Conservation (phyloP, 2,888 invertebrate species). For the Oeneis ivallda region DNA sequence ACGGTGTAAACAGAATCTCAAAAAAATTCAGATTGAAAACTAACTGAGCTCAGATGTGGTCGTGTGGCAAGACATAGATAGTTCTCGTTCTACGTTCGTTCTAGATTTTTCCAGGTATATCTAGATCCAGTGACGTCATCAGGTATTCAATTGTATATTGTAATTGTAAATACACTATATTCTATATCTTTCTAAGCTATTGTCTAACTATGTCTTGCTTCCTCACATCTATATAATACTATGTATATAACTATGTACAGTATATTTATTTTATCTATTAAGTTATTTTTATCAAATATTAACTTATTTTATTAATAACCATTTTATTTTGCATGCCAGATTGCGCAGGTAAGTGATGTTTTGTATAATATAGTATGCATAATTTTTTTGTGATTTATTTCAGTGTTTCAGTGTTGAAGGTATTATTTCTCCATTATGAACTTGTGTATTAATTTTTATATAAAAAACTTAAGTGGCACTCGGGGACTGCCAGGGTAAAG, state of each 20-base stretch:
- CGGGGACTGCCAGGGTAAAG: too few relatives aligned
- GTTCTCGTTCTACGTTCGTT: conserved; percentile 47
- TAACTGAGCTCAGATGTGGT: conserved; percentile 79
- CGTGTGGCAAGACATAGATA: conserved; percentile 78
- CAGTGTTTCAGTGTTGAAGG: neutral
- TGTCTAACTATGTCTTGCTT: conserved; percentile 81
- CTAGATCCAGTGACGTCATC: conserved; percentile 50
- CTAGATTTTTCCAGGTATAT: conserved; percentile 45
- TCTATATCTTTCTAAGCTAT: conserved; percentile 53
- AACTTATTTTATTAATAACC: neutral
- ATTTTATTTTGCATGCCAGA: conserved; percentile 1
- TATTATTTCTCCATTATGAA: too few relatives aligned
- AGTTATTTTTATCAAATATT: neutral
- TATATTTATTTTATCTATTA: conserved; percentile 28
- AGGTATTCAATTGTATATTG: conserved; percentile 62
- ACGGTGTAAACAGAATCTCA: conserved; percentile 49
- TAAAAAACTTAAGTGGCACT: too few relatives aligned
- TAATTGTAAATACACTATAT: conserved; percentile 39
- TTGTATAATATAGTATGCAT: neutral
- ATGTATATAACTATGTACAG: conserved; percentile 20
- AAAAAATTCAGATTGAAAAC: conserved; percentile 47
- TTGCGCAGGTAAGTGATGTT: neutral
- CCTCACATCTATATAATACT: conserved; percentile 61
- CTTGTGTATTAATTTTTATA: too few relatives aligned
- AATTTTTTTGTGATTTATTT: neutral